Evolutionary conservation across 92 coral and sea anemone genomes (phyloP).

Genomic region (Actinostola sp.): DNA sequence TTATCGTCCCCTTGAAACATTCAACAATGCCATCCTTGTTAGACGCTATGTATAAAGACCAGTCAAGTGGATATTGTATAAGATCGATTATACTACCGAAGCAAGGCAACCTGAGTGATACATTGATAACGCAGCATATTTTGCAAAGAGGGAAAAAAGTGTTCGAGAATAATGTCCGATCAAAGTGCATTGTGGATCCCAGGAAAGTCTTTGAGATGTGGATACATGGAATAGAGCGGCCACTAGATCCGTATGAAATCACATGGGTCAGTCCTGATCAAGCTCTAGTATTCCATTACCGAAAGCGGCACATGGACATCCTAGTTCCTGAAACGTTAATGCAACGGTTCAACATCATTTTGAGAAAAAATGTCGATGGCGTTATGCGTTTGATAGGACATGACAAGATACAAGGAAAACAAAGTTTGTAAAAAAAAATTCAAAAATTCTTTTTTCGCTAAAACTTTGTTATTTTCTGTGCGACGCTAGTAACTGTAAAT

Average conservation of each 20-base stretch:
- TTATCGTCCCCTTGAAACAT: no score
- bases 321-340: not conserved
- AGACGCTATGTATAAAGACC: not conserved
- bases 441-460: no score
- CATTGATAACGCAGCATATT: not conserved
- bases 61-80: slow-evolving; percentile 42
- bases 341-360: not conserved
- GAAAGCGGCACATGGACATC: slow-evolving; percentile 16
- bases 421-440: no score
- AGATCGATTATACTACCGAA: slow-evolving; percentile 27
- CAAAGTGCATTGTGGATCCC: slow-evolving; percentile 54
- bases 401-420: no score
- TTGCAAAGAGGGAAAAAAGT: not conserved
- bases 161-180: not conserved
- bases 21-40: slow-evolving; percentile 23
- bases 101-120: not conserved
- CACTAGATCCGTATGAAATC: slow-evolving; percentile 18
- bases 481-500: no score
- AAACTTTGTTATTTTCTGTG: no score
- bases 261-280: slow-evolving; percentile 15
- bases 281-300: slow-evolving; percentile 52
- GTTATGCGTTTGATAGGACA: slow-evolving; percentile 33
- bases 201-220: slow-evolving; percentile 33
- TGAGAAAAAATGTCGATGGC: not conserved
- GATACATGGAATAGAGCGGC: slow-evolving; percentile 42